Base-by-base conservation (phyloP, 2,113 vertebrate species). In the Cyprinus carpio region DNA sequence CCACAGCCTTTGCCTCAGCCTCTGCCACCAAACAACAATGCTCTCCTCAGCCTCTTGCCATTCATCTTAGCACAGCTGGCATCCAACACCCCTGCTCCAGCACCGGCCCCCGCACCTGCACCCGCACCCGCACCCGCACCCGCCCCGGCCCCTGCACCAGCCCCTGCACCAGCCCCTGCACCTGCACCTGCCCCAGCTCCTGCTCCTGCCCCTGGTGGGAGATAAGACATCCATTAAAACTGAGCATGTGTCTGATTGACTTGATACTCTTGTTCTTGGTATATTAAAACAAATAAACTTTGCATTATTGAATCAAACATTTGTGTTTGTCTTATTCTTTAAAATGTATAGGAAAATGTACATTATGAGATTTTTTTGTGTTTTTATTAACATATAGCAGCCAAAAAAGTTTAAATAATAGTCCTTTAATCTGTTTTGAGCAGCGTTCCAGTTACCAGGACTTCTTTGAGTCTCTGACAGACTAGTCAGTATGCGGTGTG, bases 61-160 rank as follows among this genome's bases (percentile, higher is more conserved):
- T 56, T 54, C 46, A 27, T 77, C 25, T 77, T 77, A 54, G 75
- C 75, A 29, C 49, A 75, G 13, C 74, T 46, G 74, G 46, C 74
- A 46, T 46, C 71, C 40, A 10, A 13, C 4, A 11, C 72, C n/a
- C 72, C 72, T 43, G 72, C 23, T 1, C 71, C 71, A 0, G 69
- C 69, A 0, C 69, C 69, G 0, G 67, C 67, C 0, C 60, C 60
- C 0, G 62, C 64, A 6, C 71, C 71, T 0, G 71, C 71, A 0
- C 71, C 71, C 0, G 49, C 46, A 13, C 46, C 46, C 0, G 67
- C 67, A 0, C 65, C 67, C 0, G 67, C 67, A 0, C 62, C 62
- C 0, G 64, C 65, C 0, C 65, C 29, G 0, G 67, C 75, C 0
- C 71, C 69, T 0, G 56, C 76, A 0, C 54, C 56, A 0, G 76